These are phyloP conservation scores for Oscarella lobularis DNA, from an alignment of 37 sponge, comb jelly and placozoan species.

Conservation along the genomic window DNA sequence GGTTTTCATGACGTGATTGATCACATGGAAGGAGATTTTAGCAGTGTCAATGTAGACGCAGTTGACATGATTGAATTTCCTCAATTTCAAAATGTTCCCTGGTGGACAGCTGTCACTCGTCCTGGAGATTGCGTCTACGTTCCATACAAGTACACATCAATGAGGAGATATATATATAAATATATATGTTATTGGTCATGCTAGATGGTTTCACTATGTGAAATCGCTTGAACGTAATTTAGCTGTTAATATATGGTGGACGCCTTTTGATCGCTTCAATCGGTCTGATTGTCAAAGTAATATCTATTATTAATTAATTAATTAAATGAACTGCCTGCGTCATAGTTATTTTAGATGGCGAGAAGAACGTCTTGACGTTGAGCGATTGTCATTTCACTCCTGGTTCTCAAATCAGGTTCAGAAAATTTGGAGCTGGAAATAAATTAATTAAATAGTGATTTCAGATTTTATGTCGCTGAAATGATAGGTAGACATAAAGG, in stretches of 20 bases:
- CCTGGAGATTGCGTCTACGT: slow-evolving; percentile 1
- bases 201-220: slow-evolving; percentile 1
- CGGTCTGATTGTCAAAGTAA: background rate
- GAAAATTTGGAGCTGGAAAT: background rate
- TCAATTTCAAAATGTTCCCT: background rate
- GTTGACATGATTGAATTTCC: background rate
- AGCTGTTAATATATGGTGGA: background rate
- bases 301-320: background rate
- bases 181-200: background rate
- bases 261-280: background rate
- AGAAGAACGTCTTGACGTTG: too few species aligned
- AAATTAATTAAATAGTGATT: background rate
- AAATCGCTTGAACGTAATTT: background rate
- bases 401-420: background rate
- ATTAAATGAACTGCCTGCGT: too few species aligned
- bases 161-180: too few species aligned
- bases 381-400: background rate
- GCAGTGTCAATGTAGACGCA: background rate
- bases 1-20: background rate
- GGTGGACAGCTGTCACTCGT: background rate
- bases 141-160: background rate
- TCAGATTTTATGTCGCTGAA: background rate
- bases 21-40: background rate
- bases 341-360: too few species aligned
- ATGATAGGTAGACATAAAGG: background rate